Conservation (phyloP, 2,113 vertebrate species). For the Colius striatus region DNA sequence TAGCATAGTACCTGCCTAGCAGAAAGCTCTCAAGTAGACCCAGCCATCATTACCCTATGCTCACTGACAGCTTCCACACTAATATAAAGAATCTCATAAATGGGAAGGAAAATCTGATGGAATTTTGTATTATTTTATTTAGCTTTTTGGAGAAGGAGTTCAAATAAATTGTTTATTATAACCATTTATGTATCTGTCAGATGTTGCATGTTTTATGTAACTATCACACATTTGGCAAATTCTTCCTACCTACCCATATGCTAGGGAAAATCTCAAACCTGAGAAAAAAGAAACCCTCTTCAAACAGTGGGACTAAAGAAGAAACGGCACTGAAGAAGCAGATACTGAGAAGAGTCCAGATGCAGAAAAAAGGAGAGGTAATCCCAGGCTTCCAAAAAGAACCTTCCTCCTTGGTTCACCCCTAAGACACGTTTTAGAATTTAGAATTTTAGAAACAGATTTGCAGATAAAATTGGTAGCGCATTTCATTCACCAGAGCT, state of each 20-base stretch:
- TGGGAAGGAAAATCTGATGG: background rate
- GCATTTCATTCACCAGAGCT: background rate
- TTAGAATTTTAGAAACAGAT: background rate
- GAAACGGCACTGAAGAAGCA: background rate
- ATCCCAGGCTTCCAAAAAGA: background rate
- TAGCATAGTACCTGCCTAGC: background rate
- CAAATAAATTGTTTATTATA: conserved; percentile 31
- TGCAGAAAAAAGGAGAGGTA: background rate
- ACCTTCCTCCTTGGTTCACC: background rate
- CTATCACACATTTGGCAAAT: conserved; percentile 57
- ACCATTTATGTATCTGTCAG: background rate
- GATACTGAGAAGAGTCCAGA: background rate
- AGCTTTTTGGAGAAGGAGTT: background rate
- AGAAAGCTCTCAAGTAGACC: background rate
- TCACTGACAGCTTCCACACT: background rate
- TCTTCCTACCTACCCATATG: conserved; percentile 68
- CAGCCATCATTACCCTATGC: background rate
- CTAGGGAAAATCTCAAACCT: conserved; percentile 32
- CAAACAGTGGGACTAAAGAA: background rate
- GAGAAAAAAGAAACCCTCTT: background rate
- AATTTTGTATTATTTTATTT: background rate
- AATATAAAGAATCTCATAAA: background rate
- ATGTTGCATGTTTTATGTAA: conserved; percentile 63
- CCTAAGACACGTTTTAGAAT: background rate
- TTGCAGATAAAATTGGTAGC: background rate